Evolutionary conservation across 2,888 invertebrate species (phyloP), one percentile per base, ranked within the genome.

Genomic region (Harpagoxenus sublaevis): DNA sequence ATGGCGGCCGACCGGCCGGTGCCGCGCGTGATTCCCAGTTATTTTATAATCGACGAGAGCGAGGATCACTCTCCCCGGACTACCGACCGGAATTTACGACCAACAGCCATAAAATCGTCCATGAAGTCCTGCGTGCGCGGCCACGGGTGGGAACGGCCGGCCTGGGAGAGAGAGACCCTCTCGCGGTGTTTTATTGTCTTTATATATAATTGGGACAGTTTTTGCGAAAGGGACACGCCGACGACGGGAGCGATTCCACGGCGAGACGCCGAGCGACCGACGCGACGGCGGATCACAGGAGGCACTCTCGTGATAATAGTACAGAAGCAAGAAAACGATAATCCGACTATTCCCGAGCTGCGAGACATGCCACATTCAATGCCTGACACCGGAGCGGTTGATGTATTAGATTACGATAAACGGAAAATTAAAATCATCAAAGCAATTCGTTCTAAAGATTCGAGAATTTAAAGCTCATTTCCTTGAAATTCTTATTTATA

Each of bases 181-280:
- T 45, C 74, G 39, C 66, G 57, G 62, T 89, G 88, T 93, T 92
- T 93, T 93, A 93, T 93, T 93, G 92, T 93, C 92, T 93, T 93
- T 93, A 92, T 91, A 93, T 92, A 94, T 94, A 94, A 94, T 94
- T 94, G 94, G 93, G 91, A 92, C 90, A 92, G 91, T 92, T 94
- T 94, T 94, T 94, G 93, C 88, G 57, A 60, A 73, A 35, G 57
- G 60, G 73, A 79, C 48, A 73, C 35, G 73, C 84, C 62, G 81
- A 45, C 74, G 62, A 39, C 31, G 82, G 73, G 90, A 86, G 84
- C 87, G 86, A 90, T 90, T 86, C 86, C 83, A 45, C 35, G 86
- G 85, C 85, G 86, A 79, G 87, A 90, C 85, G 88, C 84, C 79
- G 55, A 81, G 62, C 81, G 60, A 63, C 73, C 45, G 45, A 3